Conservation (phyloP, 2,888 invertebrate genomes). For the Tipula lateralis region DNA sequence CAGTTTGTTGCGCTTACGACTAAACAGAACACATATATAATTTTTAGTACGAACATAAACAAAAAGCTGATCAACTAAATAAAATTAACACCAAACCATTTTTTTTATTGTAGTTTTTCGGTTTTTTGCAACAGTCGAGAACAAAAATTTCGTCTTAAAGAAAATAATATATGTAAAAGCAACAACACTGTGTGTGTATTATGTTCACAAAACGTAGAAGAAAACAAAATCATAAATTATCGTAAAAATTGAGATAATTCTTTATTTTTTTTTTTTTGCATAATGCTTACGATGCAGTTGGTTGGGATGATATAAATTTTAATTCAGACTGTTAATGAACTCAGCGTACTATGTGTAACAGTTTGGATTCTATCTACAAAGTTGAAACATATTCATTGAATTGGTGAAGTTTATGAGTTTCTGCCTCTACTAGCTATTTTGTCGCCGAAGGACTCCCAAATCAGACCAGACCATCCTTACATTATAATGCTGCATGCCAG, state of each 20-base stretch:
- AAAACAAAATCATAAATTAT: slow-evolving; percentile 7
- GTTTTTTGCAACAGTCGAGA: neutral
- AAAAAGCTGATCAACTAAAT: neutral
- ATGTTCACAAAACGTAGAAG: neutral
- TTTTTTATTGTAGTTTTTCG: neutral
- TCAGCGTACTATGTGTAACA: neutral
- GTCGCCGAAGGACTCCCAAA: no score
- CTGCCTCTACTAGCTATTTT: no score
- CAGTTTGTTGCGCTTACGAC: neutral
- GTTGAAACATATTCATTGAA: neutral
- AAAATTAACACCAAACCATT: neutral
- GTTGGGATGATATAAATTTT: neutral
- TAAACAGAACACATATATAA: neutral
- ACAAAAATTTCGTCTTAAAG: neutral
- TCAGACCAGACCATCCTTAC: no score
- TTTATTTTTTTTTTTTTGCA: neutral
- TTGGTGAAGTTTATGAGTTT: neutral
- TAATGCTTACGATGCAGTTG: neutral
- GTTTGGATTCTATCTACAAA: neutral
- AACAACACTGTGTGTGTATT: neutral
- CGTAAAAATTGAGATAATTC: neutral
- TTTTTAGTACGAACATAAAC: neutral
- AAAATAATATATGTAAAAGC: neutral
- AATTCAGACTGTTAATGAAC: slow-evolving; percentile 7
- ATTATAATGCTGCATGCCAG: no score